Evolutionary conservation across 2,888 invertebrate genomes (phyloP), one percentile per base, ranked within the genome.

Genomic region (Panopea generosa): DNA sequence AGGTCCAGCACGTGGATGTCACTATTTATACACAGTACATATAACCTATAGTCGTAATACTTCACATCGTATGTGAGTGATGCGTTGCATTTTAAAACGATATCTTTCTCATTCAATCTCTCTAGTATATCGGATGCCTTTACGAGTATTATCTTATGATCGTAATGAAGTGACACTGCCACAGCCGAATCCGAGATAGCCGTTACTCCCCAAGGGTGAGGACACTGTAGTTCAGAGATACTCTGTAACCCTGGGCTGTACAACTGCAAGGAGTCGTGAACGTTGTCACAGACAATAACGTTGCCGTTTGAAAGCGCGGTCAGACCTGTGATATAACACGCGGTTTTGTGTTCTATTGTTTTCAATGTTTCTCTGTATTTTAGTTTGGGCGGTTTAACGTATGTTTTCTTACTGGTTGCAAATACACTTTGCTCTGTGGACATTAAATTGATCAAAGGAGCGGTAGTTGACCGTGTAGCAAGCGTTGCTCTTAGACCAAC

Each of bases 1-100:
- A 77, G 40, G 29, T 77, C 77, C 16, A 77, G 24, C 9, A 77
- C 72, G 52, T 77, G 77, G 9, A 77, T 38, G 26, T 77, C 77
- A 18, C 72, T 55, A 22, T 77, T 57, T 7, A 69, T 52, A 18
- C 77, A 77, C 7, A 77, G 33, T 1, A 40, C 62, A 24, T 77
- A 77, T 26, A 77, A 55, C 55, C 77, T 63, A 47, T 67, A 77
- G 2, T 49, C 63, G 40, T 77, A 69, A 56, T 65, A 77, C 38
- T 72, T 77, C 6, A 77, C 11, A 26, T 77, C 77, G 49, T 60
- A 77, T 7, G 56, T 27, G 14, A 77, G 40, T 2, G 77, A 59
- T 3, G 69, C 72, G 6, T 65, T 60, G 24, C 72, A 73, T 61
- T 69, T 69, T 40, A 73, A 33, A 4, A 55, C 22, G 7, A 77